phyloP scores from a whole-genome alignment of 1,140 invertebrate genomes.

The Bathynomus jamesi region DNA sequence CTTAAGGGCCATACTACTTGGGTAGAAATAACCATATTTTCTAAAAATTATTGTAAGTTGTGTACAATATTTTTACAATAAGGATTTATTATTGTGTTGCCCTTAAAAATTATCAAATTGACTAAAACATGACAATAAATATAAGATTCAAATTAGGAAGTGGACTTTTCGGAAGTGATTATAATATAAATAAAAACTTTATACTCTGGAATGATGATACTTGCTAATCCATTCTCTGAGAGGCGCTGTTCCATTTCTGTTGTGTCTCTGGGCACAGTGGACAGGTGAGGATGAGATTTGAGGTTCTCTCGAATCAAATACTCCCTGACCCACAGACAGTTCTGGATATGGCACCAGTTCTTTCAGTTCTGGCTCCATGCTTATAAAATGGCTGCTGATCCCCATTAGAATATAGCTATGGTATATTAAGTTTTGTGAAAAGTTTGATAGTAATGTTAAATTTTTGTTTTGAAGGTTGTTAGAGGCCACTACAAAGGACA shows the following conservation, averaged over 20 bases:
- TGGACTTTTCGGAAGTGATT: too few species aligned
- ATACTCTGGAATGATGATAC: slow-evolving; percentile 23
- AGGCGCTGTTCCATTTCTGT: background rate
- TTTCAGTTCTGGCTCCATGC: slow-evolving; percentile 1
- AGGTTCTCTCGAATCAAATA: slow-evolving; percentile 9
- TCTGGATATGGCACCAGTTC: background rate
- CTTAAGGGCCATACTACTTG: too few species aligned
- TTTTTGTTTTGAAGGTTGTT: slow-evolving; percentile 62
- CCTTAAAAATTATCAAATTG: too few species aligned
- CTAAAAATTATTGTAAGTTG: background rate
- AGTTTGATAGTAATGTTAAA: background rate
- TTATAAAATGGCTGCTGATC: background rate
- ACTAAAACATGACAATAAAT: too few species aligned
- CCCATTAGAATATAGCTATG: background rate
- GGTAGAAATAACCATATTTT: too few species aligned
- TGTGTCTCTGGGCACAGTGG: background rate
- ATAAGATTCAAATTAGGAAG: too few species aligned
- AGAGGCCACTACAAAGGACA: slow-evolving; percentile 98
- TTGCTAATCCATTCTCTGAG: slow-evolving; percentile 29
- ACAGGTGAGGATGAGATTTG: background rate
- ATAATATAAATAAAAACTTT: too few species aligned
- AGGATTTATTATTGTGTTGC: too few species aligned
- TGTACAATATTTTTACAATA: too few species aligned
- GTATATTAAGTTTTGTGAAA: slow-evolving; percentile 4
- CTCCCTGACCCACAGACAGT: background rate